Evolutionary conservation across 2,113 vertebrate genomes (phyloP).

Genomic region (Callionymus lyra): DNA sequence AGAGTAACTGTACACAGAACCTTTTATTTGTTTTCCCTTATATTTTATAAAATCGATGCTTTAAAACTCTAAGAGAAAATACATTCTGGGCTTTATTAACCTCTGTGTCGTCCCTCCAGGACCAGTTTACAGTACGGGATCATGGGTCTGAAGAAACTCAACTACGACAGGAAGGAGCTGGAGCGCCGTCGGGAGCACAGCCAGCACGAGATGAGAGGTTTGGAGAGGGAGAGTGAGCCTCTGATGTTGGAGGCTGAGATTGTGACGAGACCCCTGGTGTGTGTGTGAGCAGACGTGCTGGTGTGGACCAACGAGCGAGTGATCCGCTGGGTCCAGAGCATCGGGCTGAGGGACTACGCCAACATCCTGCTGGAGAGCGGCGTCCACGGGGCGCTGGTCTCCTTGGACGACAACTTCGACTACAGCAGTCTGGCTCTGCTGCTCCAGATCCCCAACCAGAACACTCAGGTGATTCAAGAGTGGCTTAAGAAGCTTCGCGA

Average conservation of each 20-base stretch:
- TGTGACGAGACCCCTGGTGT: too few relatives aligned
- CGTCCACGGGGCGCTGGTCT: conserved; percentile 90
- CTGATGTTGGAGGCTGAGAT: neutral
- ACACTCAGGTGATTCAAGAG: conserved; percentile 65
- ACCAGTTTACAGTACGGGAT: conserved; percentile 98
- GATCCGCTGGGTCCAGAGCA: conserved; percentile 95
- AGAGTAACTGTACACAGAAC: too few relatives aligned
- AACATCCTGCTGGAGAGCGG: conserved; percentile 94
- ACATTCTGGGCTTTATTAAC: too few relatives aligned
- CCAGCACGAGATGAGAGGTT: conserved; percentile 96
- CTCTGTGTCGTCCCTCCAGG: conserved; percentile 53
- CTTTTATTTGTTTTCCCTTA: too few relatives aligned
- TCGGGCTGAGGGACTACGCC: conserved; percentile 93
- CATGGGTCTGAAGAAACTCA: conserved; percentile 98
- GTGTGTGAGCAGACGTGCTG: conserved; percentile 74
- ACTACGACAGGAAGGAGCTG: conserved; percentile 97
- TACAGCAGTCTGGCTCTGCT: conserved; percentile 94
- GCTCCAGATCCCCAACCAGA: conserved; percentile 96
- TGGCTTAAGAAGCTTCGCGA: too few relatives aligned
- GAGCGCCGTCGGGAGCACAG: conserved; percentile 92
- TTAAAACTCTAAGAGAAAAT: too few relatives aligned
- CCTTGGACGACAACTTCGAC: conserved; percentile 96
- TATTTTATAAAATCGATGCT: too few relatives aligned
- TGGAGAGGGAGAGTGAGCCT: neutral
- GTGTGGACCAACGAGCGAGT: conserved; percentile 96